phyloP scores from a whole-genome alignment of 2,888 invertebrate genomes.

The Aelia acuminata region DNA sequence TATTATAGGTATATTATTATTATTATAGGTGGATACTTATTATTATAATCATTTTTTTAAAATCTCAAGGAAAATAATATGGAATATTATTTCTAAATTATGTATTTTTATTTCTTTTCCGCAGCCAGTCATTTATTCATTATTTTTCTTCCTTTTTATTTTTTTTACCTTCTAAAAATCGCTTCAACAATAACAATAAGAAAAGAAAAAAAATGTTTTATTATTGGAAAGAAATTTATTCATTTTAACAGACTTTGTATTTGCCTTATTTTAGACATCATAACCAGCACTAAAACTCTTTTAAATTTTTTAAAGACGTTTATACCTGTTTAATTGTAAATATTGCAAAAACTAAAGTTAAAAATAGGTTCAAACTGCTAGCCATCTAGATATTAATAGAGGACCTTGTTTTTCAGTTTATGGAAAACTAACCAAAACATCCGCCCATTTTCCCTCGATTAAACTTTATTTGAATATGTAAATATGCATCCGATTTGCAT shows the following conservation, averaged over 20 bases:
- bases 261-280: background rate
- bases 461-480: background rate
- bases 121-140: background rate
- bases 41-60: too few species aligned
- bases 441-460: background rate
- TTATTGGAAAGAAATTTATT: background rate
- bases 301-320: background rate
- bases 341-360: background rate
- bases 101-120: background rate
- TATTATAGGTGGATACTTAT: too few species aligned
- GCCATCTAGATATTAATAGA: background rate
- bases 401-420: background rate
- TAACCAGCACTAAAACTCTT: too few species aligned
- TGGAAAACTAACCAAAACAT: background rate
- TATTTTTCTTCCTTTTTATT: background rate
- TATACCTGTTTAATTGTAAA: background rate
- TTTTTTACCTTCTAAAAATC: too few species aligned
- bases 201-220: background rate
- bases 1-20: too few species aligned
- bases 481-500: background rate
- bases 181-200: too few species aligned
- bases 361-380: background rate
- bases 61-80: too few species aligned
- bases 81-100: too few species aligned
- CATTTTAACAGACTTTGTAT: background rate